Conservation (phyloP, 2,888 invertebrate species). For the Trissonchulus latispiculum region DNA sequence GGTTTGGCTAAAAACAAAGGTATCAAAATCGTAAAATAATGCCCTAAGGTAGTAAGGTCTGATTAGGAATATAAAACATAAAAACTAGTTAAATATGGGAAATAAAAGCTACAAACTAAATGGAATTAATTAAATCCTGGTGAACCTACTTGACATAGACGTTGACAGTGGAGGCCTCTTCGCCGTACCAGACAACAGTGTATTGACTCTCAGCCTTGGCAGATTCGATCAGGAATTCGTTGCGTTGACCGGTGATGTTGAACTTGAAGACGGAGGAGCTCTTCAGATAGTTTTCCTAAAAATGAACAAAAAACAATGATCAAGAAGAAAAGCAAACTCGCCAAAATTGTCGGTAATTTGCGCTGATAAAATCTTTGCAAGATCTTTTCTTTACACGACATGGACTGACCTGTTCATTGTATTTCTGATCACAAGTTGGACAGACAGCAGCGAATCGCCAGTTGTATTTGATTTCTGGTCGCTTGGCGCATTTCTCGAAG, state of each 20-base stretch:
- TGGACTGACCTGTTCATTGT: conserved; percentile 18
- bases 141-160: conserved; percentile 26
- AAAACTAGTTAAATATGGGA: no score
- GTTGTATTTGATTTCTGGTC: conserved; percentile 34
- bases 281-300: conserved; percentile 26
- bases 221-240: conserved; percentile 30
- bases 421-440: conserved; percentile 22
- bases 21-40: no score
- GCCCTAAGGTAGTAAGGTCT: no score
- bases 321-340: no score
- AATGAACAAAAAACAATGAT: no score
- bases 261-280: conserved; percentile 31
- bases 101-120: no score
- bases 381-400: no score
- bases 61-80: no score
- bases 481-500: conserved; percentile 45
- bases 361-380: no score
- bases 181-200: conserved; percentile 28
- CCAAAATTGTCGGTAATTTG: no score
- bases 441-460: conserved; percentile 22
- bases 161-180: conserved; percentile 26
- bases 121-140: no score
- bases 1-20: conserved; percentile 25
- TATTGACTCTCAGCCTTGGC: conserved; percentile 32
- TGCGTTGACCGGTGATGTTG: conserved; percentile 30